Percentiles rank a stretch among this genome's conserved stretches.
These are phyloP conservation scores for Poeciliopsis presidionis DNA, from an alignment of 2,797 vertebrate genomes.

Conservation along the genomic window DNA sequence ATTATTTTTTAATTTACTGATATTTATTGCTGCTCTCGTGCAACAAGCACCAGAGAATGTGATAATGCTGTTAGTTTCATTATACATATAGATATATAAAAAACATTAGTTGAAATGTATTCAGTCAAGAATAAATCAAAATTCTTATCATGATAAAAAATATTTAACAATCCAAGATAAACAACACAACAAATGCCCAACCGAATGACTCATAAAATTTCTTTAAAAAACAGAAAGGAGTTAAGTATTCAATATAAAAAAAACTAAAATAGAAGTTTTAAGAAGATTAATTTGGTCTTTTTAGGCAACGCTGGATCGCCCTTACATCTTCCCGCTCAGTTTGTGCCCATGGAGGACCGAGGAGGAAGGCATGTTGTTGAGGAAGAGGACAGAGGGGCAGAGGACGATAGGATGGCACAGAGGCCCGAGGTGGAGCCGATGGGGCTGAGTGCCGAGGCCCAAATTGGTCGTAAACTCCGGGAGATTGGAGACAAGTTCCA, in stretches of 20 bases:
- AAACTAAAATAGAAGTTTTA: conserved; percentile 22
- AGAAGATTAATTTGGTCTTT: conserved; percentile 45
- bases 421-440: conserved; percentile 53
- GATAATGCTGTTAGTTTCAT: too few species aligned
- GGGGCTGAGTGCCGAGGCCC: conserved; percentile 73
- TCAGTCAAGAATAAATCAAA: too few species aligned
- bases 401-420: conserved; percentile 62
- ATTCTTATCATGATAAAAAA: too few species aligned
- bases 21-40: too few species aligned
- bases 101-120: too few species aligned
- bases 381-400: conserved; percentile 61
- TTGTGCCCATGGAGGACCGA: conserved; percentile 76
- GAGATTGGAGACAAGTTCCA: conserved; percentile 86
- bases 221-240: conserved; percentile 7
- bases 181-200: too few species aligned
- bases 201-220: conserved; percentile 5
- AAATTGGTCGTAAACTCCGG: conserved; percentile 83
- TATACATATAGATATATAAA: too few species aligned
- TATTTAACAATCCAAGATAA: too few species aligned
- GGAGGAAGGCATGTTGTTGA: conserved; percentile 63
- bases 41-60: too few species aligned
- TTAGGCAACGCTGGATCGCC: conserved; percentile 78
- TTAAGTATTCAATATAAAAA: conserved; percentile 7
- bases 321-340: conserved; percentile 73
- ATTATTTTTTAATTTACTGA: too few species aligned